phyloP scores from a whole-genome alignment of 2,113 vertebrate genomes.

The Rhombomys opimus region DNA sequence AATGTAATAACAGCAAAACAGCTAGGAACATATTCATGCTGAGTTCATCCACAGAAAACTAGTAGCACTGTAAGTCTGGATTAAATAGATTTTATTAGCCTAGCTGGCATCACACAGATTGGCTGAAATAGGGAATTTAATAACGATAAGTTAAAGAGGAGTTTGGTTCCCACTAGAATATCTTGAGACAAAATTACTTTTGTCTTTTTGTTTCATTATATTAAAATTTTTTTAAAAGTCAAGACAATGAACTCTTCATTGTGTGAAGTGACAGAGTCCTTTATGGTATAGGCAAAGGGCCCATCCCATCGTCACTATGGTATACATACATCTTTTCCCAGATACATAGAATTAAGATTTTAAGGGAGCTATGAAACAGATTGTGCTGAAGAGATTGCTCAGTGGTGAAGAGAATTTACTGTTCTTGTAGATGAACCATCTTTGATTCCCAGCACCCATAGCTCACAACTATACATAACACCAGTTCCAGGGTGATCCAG shows the following conservation, averaged over 20 bases:
- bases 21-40: neutral
- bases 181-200: conserved; percentile 35
- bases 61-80: neutral
- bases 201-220: neutral
- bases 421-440: neutral
- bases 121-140: neutral
- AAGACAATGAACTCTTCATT: neutral
- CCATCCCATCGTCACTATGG: neutral
- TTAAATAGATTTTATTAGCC: neutral
- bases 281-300: neutral
- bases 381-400: neutral
- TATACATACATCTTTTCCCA: neutral
- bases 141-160: neutral
- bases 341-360: neutral
- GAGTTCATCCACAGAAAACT: conserved; percentile 1
- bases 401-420: neutral
- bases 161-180: neutral
- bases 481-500: neutral
- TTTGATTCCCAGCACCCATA: neutral
- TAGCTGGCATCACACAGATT: neutral
- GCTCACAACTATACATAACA: neutral
- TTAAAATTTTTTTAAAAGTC: neutral
- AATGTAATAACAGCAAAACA: neutral
- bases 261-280: neutral
- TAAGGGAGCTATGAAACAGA: neutral